phyloP scores from a whole-genome alignment of 2,113 vertebrate genomes.

The Toxotes chatareus region DNA sequence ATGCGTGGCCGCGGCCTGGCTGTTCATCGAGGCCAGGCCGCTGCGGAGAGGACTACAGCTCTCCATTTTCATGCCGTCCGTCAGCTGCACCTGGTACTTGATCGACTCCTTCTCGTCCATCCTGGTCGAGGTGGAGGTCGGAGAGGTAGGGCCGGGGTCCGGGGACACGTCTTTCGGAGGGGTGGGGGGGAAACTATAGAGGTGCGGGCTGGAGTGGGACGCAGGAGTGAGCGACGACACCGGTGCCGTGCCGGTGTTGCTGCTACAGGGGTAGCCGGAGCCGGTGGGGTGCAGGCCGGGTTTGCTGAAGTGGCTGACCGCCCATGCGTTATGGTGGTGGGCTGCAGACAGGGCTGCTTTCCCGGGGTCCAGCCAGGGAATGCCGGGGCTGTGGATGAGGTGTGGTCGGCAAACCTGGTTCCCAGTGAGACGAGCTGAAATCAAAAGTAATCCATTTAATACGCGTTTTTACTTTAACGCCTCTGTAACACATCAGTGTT shows the following conservation, averaged over 20 bases:
- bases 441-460: constrained; percentile 28
- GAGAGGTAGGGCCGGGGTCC: constrained; percentile 92
- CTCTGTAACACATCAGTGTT: background rate
- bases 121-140: constrained; percentile 88
- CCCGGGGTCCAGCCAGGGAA: constrained; percentile 96
- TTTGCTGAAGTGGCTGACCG: constrained; percentile 97
- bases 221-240: constrained; percentile 90
- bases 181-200: constrained; percentile 98
- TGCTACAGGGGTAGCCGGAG: constrained; percentile 92
- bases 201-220: constrained; percentile 91
- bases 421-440: constrained; percentile 93
- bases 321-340: constrained; percentile 96
- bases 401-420: constrained; percentile 98
- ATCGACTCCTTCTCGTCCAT: constrained; percentile 96
- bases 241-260: constrained; percentile 87
- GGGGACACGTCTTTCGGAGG: constrained; percentile 98
- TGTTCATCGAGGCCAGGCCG: constrained; percentile 91
- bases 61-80: constrained; percentile 98
- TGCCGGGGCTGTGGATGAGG: constrained; percentile 95
- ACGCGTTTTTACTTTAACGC: background rate
- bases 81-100: constrained; percentile 93
- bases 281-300: constrained; percentile 92
- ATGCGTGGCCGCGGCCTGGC: constrained; percentile 91
- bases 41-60: constrained; percentile 92
- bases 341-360: constrained; percentile 95